phyloP scores from a whole-genome alignment of 1,140 invertebrate genomes.

The Drosophila micromelanica region DNA sequence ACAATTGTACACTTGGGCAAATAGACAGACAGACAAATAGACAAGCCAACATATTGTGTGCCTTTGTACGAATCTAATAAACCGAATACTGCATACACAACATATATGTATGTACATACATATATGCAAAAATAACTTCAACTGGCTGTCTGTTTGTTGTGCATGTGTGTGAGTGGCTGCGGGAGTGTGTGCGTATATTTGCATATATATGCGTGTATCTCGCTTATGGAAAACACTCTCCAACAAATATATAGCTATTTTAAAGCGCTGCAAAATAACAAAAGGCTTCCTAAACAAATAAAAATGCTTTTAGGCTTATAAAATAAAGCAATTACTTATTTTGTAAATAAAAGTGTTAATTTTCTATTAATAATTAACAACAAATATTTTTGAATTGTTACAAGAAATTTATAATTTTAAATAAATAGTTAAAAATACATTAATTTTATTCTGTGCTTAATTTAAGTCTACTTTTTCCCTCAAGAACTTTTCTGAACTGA shows the following conservation, averaged over 20 bases:
- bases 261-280: too few relatives aligned
- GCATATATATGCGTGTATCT: constrained; percentile 43
- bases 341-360: too few relatives aligned
- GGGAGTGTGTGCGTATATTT: constrained; percentile 25
- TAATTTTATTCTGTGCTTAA: neutral
- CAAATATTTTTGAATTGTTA: too few relatives aligned
- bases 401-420: too few relatives aligned
- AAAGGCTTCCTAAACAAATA: too few relatives aligned
- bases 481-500: too few relatives aligned
- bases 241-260: constrained; percentile 1
- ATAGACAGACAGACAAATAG: constrained; percentile 41
- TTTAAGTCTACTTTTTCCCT: too few relatives aligned
- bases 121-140: constrained; percentile 77
- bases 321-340: too few relatives aligned
- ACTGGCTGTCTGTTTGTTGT: constrained; percentile 26
- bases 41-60: constrained; percentile 64
- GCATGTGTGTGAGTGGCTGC: neutral
- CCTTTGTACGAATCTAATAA: constrained; percentile 79
- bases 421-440: neutral
- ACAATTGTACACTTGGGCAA: constrained; percentile 29
- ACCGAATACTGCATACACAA: constrained; percentile 68
- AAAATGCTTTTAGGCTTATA: too few relatives aligned
- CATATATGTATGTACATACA: constrained; percentile 12
- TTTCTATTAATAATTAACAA: too few relatives aligned
- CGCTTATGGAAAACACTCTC: constrained; percentile 18